Evolutionary conservation across 1,140 invertebrate genomes (phyloP).

Genomic region (Maniola jurtina): DNA sequence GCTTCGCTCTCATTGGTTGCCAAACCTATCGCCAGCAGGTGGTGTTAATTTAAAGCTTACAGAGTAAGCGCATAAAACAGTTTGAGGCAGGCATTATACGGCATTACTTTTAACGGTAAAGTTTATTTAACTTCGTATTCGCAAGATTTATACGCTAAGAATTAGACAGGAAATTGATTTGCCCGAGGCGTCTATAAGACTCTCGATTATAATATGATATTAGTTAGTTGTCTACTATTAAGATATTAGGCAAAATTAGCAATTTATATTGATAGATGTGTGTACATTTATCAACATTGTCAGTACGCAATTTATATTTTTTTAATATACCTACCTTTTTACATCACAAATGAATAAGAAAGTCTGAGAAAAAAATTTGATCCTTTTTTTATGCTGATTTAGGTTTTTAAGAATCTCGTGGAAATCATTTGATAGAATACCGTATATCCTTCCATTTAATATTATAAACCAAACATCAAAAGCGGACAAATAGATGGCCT

Average conservation of each 20-base stretch:
- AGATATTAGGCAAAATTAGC: constrained; percentile 12
- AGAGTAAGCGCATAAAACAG: constrained; percentile 39
- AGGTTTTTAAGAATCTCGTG: too few species aligned
- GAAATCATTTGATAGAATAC: too few species aligned
- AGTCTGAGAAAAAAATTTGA: not conserved
- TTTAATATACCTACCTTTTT: constrained; percentile 24
- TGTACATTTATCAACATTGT: constrained; percentile 3
- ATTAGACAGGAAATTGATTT: constrained; percentile 21
- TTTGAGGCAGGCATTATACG: constrained; percentile 30
- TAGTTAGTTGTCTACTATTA: constrained; percentile 3
- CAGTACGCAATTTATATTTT: not conserved
- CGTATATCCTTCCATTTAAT: too few species aligned
- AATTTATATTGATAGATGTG: constrained; percentile 2
- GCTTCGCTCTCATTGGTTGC: not conserved
- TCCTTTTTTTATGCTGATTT: too few species aligned
- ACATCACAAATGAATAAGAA: not conserved
- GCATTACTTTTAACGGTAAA: constrained; percentile 39
- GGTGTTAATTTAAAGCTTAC: constrained; percentile 61
- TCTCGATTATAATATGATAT: constrained; percentile 1
- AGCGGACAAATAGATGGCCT: too few species aligned
- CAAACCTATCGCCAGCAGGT: constrained; percentile 40
- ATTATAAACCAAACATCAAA: too few species aligned
- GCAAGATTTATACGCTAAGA: constrained; percentile 23
- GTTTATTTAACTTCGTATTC: constrained; percentile 23
- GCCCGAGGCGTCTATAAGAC: constrained; percentile 12